Evolutionary conservation across 2,113 vertebrate species (phyloP).

Genomic region (Tenrec ecaudatus): DNA sequence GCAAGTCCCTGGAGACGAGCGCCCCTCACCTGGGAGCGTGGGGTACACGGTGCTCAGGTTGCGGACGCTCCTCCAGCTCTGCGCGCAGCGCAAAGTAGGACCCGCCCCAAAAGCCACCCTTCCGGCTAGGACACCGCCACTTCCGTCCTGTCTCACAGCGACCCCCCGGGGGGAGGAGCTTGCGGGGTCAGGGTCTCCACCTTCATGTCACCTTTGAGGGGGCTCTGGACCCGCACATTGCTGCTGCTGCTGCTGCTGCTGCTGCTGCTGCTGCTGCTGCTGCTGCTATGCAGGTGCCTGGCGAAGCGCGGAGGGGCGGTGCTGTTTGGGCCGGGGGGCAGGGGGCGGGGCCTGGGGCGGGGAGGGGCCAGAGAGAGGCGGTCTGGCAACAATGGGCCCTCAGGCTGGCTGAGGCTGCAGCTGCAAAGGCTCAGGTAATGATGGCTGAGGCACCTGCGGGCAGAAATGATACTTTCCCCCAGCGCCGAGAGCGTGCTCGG

Average conservation of each 20-base stretch:
- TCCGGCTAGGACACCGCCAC: constrained; percentile 47
- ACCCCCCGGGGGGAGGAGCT: too few species aligned
- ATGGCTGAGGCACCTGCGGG: too few species aligned
- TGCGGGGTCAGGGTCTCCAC: too few species aligned
- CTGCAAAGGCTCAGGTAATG: background rate
- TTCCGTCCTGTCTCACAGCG: constrained; percentile 76
- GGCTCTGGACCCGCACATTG: too few species aligned
- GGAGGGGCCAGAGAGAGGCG: background rate
- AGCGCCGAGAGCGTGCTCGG: too few species aligned
- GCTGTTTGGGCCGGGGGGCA: background rate
- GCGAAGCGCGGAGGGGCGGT: background rate
- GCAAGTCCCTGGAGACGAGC: background rate
- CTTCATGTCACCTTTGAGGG: too few species aligned
- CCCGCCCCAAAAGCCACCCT: constrained; percentile 27
- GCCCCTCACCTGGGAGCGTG: constrained; percentile 44
- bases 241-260: too few species aligned
- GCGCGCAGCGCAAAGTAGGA: constrained; percentile 5
- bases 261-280: too few species aligned
- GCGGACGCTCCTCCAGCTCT: background rate
- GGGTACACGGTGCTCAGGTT: background rate
- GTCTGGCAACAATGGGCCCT: fast-evolving
- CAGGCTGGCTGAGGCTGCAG: background rate
- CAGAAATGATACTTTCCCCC: too few species aligned
- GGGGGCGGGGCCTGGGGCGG: too few species aligned
- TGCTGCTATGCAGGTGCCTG: background rate